Evolutionary conservation across 2,797 vertebrate species (phyloP).

Genomic region (Mormyrops attenuatus): DNA sequence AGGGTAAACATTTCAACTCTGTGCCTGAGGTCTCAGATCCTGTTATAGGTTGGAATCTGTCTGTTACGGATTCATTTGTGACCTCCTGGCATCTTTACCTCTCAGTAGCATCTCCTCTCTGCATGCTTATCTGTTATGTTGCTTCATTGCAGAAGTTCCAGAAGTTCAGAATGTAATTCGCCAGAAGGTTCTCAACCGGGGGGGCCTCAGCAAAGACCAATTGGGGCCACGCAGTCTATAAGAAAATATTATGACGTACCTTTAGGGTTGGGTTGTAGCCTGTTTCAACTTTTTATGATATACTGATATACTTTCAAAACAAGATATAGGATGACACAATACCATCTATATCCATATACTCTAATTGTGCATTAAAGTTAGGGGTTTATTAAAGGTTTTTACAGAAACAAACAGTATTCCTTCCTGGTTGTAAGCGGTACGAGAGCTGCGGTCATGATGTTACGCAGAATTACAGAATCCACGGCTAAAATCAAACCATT

Average conservation of each 20-base stretch:
- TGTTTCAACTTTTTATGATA: not conserved
- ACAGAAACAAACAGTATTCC: not conserved
- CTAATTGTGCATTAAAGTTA: not conserved
- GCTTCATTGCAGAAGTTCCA: not conserved
- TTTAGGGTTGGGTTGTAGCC: not conserved
- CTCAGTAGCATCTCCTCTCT: not conserved
- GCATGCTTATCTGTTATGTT: not conserved
- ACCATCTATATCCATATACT: not conserved
- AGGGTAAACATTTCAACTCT: not conserved
- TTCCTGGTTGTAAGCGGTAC: not conserved
- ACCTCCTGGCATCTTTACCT: not conserved
- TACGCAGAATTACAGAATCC: not conserved
- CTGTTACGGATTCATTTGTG: not conserved
- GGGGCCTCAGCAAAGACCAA: not conserved
- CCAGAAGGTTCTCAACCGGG: not conserved
- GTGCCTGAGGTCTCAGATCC: not conserved
- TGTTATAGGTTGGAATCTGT: not conserved
- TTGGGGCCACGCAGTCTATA: not conserved
- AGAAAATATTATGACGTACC: not conserved
- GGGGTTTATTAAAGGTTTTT: not conserved
- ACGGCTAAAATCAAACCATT: too few relatives aligned
- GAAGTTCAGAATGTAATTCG: not conserved
- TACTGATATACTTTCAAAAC: not conserved
- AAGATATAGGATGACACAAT: not conserved
- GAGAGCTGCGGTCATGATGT: not conserved